A percentile compares a stretch with the other conserved stretches of the same genome.
Evolutionary conservation across 2,888 invertebrate genomes (phyloP).

Genomic region (Mythimna ferrago): DNA sequence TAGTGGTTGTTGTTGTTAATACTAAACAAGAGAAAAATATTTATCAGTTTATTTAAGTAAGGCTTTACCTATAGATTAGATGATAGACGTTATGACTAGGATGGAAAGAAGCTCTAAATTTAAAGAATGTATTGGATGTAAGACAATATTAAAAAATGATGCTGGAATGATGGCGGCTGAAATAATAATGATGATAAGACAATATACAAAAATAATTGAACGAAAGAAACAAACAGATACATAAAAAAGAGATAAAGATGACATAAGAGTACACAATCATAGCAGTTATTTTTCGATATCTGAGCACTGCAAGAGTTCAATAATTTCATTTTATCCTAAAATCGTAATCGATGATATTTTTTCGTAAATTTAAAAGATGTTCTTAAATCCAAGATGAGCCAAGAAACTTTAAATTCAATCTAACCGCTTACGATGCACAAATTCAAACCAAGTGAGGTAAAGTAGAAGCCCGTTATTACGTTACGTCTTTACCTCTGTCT

Average conservation of each 20-base stretch:
- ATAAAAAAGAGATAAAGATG: neutral
- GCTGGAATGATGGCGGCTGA: no score
- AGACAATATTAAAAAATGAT: neutral
- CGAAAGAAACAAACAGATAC: neutral
- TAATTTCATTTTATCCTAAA: neutral
- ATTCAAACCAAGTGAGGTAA: slow-evolving; percentile 21
- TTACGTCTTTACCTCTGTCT: slow-evolving; percentile 24
- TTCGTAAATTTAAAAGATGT: neutral
- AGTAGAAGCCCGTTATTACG: slow-evolving; percentile 11
- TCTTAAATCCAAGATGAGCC: neutral
- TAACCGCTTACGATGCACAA: slow-evolving; percentile 40
- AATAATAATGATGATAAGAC: no score
- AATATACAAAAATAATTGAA: neutral
- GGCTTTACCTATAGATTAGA: neutral
- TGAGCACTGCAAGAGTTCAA: no score
- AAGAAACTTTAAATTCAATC: slow-evolving; percentile 27
- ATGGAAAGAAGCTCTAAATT: neutral
- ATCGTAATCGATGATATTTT: neutral
- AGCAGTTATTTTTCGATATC: neutral
- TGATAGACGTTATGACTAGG: neutral
- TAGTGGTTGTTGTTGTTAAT: slow-evolving; percentile 81
- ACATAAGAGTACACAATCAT: neutral
- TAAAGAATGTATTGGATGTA: neutral
- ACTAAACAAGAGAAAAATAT: slow-evolving; percentile 67
- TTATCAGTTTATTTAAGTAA: neutral